Evolutionary conservation across 2,888 invertebrate genomes (phyloP).

Genomic region (Schizotus pectinicornis): DNA sequence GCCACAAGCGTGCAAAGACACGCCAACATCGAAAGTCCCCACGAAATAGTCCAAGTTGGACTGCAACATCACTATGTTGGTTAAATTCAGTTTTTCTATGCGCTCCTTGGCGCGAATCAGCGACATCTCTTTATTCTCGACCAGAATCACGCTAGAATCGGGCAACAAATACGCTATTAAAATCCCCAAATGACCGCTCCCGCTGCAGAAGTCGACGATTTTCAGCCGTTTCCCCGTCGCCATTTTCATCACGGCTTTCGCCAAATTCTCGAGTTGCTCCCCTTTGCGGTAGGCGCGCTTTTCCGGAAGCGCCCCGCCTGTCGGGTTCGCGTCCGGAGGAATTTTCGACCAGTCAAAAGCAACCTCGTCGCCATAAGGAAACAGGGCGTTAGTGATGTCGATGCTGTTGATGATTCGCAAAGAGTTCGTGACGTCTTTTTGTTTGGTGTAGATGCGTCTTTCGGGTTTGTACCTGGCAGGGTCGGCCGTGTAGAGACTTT

Average conservation of each 20-base stretch:
- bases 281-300: conserved; percentile 78
- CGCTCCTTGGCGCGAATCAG: conserved; percentile 75
- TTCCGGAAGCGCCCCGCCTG: conserved; percentile 77
- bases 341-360: conserved; percentile 73
- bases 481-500: conserved; percentile 80
- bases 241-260: conserved; percentile 75
- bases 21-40: conserved; percentile 83
- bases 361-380: conserved; percentile 57
- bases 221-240: conserved; percentile 62
- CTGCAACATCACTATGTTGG: conserved; percentile 81
- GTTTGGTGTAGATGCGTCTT: conserved; percentile 76
- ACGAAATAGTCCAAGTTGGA: conserved; percentile 90
- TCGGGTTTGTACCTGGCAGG: conserved; percentile 77
- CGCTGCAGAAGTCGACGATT: conserved; percentile 94
- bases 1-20: conserved; percentile 92
- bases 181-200: conserved; percentile 92
- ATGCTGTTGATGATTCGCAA: conserved; percentile 60
- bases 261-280: conserved; percentile 86
- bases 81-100: conserved; percentile 69
- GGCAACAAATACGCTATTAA: conserved; percentile 82
- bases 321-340: conserved; percentile 77
- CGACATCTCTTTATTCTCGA: conserved; percentile 93
- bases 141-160: conserved; percentile 75
- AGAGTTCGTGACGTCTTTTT: conserved; percentile 73
- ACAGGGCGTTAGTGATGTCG: conserved; percentile 49